Conservation (phyloP, 1,140 invertebrate species). For the Drosophila navojoa region DNA sequence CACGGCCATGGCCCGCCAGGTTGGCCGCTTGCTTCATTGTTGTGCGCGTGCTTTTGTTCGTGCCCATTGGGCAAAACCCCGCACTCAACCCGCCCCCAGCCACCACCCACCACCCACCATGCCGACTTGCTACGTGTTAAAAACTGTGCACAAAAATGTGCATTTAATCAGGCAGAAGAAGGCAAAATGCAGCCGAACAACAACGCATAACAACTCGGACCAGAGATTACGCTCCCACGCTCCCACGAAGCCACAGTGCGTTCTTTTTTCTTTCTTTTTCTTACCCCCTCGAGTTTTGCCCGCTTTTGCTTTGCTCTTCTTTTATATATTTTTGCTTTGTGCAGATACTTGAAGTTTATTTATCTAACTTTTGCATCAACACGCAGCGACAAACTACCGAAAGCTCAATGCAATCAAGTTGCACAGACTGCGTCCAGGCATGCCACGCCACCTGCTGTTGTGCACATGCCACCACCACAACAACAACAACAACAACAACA, state of each 20-base stretch:
- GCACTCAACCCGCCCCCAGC: not conserved
- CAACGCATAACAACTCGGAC: not conserved
- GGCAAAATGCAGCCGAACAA: not conserved
- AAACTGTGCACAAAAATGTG: constrained; percentile 70
- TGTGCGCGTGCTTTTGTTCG: constrained; percentile 58
- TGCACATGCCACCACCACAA: constrained; percentile 49
- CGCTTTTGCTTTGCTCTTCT: too few relatives aligned
- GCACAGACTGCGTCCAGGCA: constrained; percentile 37
- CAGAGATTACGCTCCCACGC: constrained; percentile 42
- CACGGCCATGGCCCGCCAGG: constrained; percentile 6
- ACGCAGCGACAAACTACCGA: constrained; percentile 51
- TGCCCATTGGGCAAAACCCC: constrained; percentile 15
- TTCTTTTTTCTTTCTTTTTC: constrained; percentile 10
- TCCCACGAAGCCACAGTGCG: constrained; percentile 33
- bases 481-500: constrained; percentile 41
- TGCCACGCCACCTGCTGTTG: constrained; percentile 66
- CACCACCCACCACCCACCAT: not conserved
- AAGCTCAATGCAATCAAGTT: constrained; percentile 59
- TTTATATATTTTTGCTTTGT: not conserved
- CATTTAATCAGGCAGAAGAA: constrained; percentile 50
- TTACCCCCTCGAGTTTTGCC: not conserved
- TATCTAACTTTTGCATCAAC: constrained; percentile 79
- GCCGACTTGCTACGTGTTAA: constrained; percentile 57
- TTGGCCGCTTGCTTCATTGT: constrained; percentile 4
- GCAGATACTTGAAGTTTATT: constrained; percentile 71